phyloP scores from a whole-genome alignment of 2,888 invertebrate genomes.

The Oegoconia quadripuncta region DNA sequence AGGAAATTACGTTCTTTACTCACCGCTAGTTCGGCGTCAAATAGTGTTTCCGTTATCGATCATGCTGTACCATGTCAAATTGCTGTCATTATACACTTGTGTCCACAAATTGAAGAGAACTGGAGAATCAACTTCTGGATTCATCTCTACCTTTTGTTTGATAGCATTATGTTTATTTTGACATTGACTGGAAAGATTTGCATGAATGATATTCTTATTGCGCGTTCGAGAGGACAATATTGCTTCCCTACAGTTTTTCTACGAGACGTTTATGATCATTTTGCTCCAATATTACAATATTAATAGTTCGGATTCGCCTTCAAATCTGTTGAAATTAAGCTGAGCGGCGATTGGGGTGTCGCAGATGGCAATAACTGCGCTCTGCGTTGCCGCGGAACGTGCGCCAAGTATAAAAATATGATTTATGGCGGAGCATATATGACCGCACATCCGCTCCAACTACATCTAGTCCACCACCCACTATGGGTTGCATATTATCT shows the following conservation, averaged over 20 bases:
- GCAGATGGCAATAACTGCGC: slow-evolving; percentile 71
- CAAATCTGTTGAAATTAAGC: slow-evolving; percentile 67
- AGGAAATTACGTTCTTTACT: slow-evolving; percentile 75
- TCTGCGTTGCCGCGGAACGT: slow-evolving; percentile 44
- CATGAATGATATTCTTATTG: too few relatives aligned
- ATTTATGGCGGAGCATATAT: slow-evolving; percentile 55
- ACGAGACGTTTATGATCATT: slow-evolving; percentile 29
- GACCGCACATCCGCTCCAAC: slow-evolving; percentile 56
- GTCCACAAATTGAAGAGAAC: slow-evolving; percentile 37
- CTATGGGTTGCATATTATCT: slow-evolving; percentile 51
- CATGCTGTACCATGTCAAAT: slow-evolving; percentile 64
- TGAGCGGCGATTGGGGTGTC: slow-evolving; percentile 64
- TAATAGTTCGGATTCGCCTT: slow-evolving; percentile 62
- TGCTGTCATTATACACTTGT: slow-evolving; percentile 51
- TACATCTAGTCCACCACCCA: slow-evolving; percentile 40
- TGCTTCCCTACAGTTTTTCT: slow-evolving; percentile 22
- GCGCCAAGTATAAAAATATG: slow-evolving; percentile 69
- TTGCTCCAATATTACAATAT: slow-evolving; percentile 51
- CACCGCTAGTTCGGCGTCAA: slow-evolving; percentile 56
- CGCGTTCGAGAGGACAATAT: too few relatives aligned
- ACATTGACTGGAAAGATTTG: too few relatives aligned
- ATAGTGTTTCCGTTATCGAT: slow-evolving; percentile 68
- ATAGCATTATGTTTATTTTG: not conserved
- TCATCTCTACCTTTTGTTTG: not conserved
- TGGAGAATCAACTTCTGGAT: slow-evolving; percentile 1